Evolutionary conservation across 2,113 vertebrate genomes (phyloP).

Genomic region (Aepyceros melampus): DNA sequence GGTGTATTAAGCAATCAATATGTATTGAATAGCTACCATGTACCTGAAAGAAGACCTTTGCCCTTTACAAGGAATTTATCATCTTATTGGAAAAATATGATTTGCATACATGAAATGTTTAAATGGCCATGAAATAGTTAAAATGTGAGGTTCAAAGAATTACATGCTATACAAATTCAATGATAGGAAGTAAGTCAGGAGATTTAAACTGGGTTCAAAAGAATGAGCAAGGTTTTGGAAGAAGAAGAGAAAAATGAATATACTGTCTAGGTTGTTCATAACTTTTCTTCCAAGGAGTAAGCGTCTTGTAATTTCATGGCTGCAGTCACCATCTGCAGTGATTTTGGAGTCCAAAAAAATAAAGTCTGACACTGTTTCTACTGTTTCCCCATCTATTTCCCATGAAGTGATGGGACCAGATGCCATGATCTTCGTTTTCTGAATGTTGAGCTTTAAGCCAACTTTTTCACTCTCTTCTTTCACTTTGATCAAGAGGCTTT

Average conservation of each 20-base stretch:
- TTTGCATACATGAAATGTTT: background rate
- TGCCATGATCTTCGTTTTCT: too few relatives aligned
- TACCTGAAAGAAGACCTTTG: background rate
- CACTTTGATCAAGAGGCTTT: too few relatives aligned
- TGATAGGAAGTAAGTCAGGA: background rate
- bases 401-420: too few relatives aligned
- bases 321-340: too few relatives aligned
- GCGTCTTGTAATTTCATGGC: too few relatives aligned
- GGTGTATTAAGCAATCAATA: constrained; percentile 44
- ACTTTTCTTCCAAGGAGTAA: too few relatives aligned
- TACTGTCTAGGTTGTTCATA: too few relatives aligned
- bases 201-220: background rate
- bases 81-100: background rate
- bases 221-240: background rate
- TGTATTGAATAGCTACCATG: constrained; percentile 8
- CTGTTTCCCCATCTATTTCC: too few relatives aligned
- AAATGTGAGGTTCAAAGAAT: background rate
- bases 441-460: too few relatives aligned
- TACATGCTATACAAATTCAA: background rate
- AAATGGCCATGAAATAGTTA: background rate
- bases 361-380: too few relatives aligned
- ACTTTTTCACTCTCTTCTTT: too few relatives aligned
- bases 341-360: rapidly evolving
- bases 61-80: background rate
- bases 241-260: background rate